A percentile compares a stretch with the other conserved stretches of the same genome.
These are phyloP conservation scores for Phthorimaea operculella DNA, from an alignment of 1,140 invertebrate species.

Conservation along the genomic window DNA sequence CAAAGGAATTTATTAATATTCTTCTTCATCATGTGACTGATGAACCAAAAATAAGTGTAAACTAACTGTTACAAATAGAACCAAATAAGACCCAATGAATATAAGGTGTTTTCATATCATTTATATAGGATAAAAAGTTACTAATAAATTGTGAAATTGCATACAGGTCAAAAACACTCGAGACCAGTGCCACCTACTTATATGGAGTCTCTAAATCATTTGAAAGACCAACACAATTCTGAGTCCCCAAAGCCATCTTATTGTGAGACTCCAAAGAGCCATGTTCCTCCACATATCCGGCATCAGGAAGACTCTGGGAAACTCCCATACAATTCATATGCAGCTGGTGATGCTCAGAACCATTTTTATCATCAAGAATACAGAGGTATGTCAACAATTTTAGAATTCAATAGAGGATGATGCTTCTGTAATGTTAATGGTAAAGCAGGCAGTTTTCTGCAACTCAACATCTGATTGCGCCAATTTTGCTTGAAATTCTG, in stretches of 20 bases:
- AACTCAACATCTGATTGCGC: no score
- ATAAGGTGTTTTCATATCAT: no score
- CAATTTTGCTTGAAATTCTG: no score
- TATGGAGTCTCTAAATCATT: constrained; percentile 49
- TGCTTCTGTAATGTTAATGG: no score
- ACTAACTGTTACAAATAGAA: no score
- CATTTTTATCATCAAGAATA: constrained; percentile 48
- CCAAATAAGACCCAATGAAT: no score
- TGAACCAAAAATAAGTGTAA: no score
- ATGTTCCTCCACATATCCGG: constrained; percentile 26
- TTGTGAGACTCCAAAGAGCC: constrained; percentile 50
- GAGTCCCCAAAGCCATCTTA: constrained; percentile 43
- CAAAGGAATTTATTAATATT: no score
- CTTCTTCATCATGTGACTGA: no score
- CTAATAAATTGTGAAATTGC: background rate
- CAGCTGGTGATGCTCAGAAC: constrained; percentile 55
- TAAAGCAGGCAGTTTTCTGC: no score
- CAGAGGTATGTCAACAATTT: constrained; percentile 29
- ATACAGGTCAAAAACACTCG: constrained; percentile 23
- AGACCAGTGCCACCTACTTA: constrained; percentile 52
- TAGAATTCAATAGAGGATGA: no score
- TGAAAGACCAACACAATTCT: constrained; percentile 43
- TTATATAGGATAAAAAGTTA: no score
- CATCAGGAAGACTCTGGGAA: constrained; percentile 42
- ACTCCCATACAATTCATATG: constrained; percentile 42